phyloP scores from a whole-genome alignment of 2,113 vertebrate genomes.

The Triplophysa dalaica region DNA sequence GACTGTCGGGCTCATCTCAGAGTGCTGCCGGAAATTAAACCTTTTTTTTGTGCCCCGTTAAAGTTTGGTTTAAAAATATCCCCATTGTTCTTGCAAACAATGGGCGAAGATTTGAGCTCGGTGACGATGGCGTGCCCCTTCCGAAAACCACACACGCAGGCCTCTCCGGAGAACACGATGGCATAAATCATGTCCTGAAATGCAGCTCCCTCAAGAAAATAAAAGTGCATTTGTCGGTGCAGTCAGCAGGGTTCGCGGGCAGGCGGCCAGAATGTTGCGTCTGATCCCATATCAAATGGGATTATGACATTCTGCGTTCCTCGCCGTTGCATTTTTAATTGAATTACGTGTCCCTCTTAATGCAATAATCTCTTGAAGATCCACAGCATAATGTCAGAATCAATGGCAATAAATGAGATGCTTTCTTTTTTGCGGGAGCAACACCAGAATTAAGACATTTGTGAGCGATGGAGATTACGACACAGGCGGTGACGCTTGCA shows the following conservation, averaged over 20 bases:
- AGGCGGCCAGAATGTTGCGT: slow-evolving; percentile 56
- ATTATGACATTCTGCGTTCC: slow-evolving; percentile 65
- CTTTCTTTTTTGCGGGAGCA: slow-evolving; percentile 46
- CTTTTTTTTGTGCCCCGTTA: slow-evolving; percentile 17
- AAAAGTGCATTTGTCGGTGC: slow-evolving; percentile 66
- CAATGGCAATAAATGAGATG: slow-evolving; percentile 68
- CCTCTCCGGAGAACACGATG: neutral
- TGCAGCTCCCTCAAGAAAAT: slow-evolving; percentile 55
- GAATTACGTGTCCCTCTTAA: slow-evolving; percentile 70
- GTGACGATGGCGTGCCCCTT: slow-evolving; percentile 3
- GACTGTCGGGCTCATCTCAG: neutral
- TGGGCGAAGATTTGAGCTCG: neutral
- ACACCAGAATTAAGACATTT: neutral
- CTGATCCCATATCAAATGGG: slow-evolving; percentile 63
- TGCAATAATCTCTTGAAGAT: slow-evolving; percentile 71
- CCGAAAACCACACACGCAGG: slow-evolving; percentile 13
- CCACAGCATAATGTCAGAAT: slow-evolving; percentile 68
- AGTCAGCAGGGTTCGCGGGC: slow-evolving; percentile 67
- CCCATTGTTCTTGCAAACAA: slow-evolving; percentile 39
- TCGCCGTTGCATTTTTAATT: slow-evolving; percentile 66
- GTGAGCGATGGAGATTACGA: neutral
- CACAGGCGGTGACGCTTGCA: slow-evolving; percentile 8
- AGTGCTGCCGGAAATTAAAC: slow-evolving; percentile 19
- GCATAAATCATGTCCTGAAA: slow-evolving; percentile 69
- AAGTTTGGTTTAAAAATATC: slow-evolving; percentile 38